Evolutionary conservation across 2,888 invertebrate genomes (phyloP), one percentile per base, ranked within the genome.

Genomic region (Hofmannophila pseudospretella): DNA sequence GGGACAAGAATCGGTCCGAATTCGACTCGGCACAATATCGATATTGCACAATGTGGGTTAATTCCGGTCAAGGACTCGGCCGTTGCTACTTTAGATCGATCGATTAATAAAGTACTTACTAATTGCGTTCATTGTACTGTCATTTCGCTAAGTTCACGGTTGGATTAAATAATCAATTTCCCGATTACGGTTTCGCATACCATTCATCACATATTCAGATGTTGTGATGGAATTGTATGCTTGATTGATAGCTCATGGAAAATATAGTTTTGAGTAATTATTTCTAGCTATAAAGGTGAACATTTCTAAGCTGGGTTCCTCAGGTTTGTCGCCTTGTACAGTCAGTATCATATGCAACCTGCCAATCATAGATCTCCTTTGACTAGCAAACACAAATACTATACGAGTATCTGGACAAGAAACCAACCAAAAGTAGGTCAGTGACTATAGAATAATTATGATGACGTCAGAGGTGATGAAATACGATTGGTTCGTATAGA

Each of bases 51-150:
- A 42, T 36, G 42, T 56, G 60, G 69, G 70, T 71, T 77, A 75
- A 77, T 74, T 48, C 54, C 65, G 72, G 74, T 79, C 80, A 84
- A 81, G 82, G 82, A 73, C 61, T 60, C 59, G 62, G 67, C 66
- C 68, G 51, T 30, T 30, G 16, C 14, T 16, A 11, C 29, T 11
- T 32, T 4, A 22, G 22, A 22, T 32, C 22, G 16, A n/a, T 16
- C 29, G 22, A 22, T 32, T 22, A 22, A 12, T 32, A 12, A 55
- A 58, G 54, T 55, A 32, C 7, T 54, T 67, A 65, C 67, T 67
- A 67, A 71, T 71, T 57, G 59, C 49, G 50, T 56, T 51, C 61
- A 67, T 68, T 70, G 68, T 64, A 51, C 38, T 39, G 43, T 38
- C 46, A 44, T 45, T 46, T 14, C 12, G 14, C 19, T 37, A 38